Conservation (phyloP, 1,140 invertebrate species). For the Triops cancriformis region DNA sequence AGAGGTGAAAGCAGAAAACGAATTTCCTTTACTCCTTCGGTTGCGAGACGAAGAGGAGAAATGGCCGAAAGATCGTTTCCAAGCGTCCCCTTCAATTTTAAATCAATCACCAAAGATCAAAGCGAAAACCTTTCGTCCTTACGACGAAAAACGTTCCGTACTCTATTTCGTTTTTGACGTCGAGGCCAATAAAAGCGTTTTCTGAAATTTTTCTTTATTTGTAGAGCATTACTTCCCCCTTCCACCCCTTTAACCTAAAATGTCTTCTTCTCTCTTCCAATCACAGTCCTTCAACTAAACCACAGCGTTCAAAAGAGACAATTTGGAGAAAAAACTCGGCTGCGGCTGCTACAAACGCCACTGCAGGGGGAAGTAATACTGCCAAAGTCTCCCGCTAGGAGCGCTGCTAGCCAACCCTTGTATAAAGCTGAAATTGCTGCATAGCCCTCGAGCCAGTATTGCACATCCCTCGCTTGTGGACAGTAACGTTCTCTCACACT, state of each 20-base stretch:
- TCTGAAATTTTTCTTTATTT: background rate
- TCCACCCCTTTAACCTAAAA: no score
- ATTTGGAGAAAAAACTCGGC: background rate
- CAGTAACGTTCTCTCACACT: no score
- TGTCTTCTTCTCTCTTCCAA: background rate
- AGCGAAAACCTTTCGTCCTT: background rate
- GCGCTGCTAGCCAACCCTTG: background rate
- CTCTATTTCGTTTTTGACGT: background rate
- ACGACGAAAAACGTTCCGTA: background rate
- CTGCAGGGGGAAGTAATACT: background rate
- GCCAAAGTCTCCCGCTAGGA: background rate
- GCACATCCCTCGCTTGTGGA: background rate
- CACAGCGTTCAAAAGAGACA: background rate
- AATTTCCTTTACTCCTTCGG: background rate
- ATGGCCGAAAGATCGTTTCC: background rate
- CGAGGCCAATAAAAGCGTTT: background rate
- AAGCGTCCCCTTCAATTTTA: background rate
- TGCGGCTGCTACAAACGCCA: background rate
- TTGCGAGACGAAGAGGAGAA: background rate
- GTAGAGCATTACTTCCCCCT: no score
- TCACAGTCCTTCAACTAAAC: background rate
- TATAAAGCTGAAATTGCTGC: constrained; percentile 5
- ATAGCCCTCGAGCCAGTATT: background rate
- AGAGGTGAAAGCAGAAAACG: no score
- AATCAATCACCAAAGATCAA: constrained; percentile 2